Evolutionary conservation across 2,113 vertebrate species (phyloP), one percentile per base, ranked within the genome.

Genomic region (Orientallactaga bullata): DNA sequence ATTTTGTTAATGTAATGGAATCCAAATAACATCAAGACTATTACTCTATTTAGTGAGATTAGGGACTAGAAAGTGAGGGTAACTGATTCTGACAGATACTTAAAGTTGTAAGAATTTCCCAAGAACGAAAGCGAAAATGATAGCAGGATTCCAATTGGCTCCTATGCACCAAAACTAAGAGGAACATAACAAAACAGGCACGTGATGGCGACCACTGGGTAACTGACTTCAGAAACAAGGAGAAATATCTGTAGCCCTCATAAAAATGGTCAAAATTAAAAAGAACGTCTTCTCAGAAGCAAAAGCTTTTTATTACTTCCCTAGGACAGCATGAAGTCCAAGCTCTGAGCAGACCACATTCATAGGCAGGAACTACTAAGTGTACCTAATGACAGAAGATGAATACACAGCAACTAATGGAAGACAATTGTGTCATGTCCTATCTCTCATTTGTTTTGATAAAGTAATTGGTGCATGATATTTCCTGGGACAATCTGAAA

Each of bases 291-390:
- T 5, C 21, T 80, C 28, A 30, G 12, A 88, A 23, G 5, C 18
- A 30, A 68, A 68, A 15, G 6, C 16, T 32, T 28, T 37, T 55
- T 58, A 76, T 21, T 58, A 24, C 1, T 12, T 13, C 6, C 28
- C 30, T 23, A 21, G 20, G 15, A 16, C 16, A 73, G 21, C 42
- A 28, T 1, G 18, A 55, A 26, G 37, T 11, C 35, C 42, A 60
- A 60, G 5, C 15, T 35, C 9, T 13, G 26, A 58, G 15, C 18
- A 32, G 15, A 65, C 0, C 18, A 18, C 39, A 66, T 32, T 21
- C n/a, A 26, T 1, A 24, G 18, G 0, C 1, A 71, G 17, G 11
- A 32, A 61, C 2, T 24, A 11, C 0, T 9, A n/a, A 23, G 3
- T n/a, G 55, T 7, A 13, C 58, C 17, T 60, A 5, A 28, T 5